Conservation (phyloP, 1,140 invertebrate genomes). For the Pinna nobilis region DNA sequence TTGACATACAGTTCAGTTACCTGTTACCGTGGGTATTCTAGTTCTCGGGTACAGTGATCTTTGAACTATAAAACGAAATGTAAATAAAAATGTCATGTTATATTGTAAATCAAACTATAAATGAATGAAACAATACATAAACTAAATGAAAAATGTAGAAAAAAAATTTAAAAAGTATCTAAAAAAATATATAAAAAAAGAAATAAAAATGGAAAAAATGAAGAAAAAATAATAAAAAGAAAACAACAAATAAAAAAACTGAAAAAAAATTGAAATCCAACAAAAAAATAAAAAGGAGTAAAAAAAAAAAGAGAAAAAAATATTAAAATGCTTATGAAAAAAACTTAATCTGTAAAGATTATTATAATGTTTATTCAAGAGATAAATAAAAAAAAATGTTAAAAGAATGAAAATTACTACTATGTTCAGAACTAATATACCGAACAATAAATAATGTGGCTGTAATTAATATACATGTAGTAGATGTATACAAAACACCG, state of each 20-base stretch:
- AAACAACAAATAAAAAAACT: conserved; percentile 23
- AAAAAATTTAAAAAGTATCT: conserved; percentile 24
- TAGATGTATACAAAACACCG: too few species aligned
- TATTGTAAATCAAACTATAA: conserved; percentile 3
- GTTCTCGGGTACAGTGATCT: too few species aligned
- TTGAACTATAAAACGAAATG: neutral
- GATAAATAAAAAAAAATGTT: conserved; percentile 15
- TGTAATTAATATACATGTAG: too few species aligned
- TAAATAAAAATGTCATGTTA: conserved; percentile 20
- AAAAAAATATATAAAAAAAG: conserved; percentile 27
- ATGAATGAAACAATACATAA: conserved; percentile 18
- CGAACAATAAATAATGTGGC: too few species aligned
- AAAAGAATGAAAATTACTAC: too few species aligned
- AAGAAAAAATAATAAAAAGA: conserved; percentile 19
- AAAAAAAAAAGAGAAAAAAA: conserved; percentile 17
- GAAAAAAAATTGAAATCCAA: conserved; percentile 15
- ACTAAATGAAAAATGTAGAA: conserved; percentile 8
- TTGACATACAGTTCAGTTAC: neutral
- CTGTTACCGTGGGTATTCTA: neutral
- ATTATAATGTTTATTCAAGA: neutral
- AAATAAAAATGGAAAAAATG: conserved; percentile 26
- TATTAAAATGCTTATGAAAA: conserved; percentile 11
- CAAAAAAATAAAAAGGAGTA: conserved; percentile 11
- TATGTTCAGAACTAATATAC: too few species aligned
- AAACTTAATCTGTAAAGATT: neutral